These are phyloP conservation scores for Psittacara wagleri DNA, from an alignment of 2,113 vertebrate genomes.

Conservation along the genomic window DNA sequence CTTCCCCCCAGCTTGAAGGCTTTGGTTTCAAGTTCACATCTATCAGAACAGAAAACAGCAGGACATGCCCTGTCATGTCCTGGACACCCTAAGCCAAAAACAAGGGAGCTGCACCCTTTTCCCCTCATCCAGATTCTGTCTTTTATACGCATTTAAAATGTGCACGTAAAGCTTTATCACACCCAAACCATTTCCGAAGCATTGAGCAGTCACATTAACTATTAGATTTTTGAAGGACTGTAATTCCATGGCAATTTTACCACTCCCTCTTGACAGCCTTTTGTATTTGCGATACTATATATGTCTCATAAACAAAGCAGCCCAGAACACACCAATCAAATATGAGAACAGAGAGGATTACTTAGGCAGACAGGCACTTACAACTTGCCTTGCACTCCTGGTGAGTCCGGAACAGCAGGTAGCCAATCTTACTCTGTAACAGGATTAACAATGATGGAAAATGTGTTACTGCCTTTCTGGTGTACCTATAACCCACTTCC, in stretches of 20 bases:
- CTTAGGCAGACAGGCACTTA: neutral
- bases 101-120: constrained; percentile 15
- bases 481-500: neutral
- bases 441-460: neutral
- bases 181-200: neutral
- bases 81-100: neutral
- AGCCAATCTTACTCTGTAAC: neutral
- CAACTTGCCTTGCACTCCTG: neutral
- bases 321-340: neutral
- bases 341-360: neutral
- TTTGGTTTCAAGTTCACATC: neutral
- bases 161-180: constrained; percentile 15
- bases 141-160: neutral
- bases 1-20: neutral
- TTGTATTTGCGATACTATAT: neutral
- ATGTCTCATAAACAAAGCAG: constrained; percentile 21
- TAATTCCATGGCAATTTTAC: constrained; percentile 36
- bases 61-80: neutral
- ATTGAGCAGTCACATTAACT: constrained; percentile 10
- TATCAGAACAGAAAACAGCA: neutral
- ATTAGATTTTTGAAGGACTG: constrained; percentile 14
- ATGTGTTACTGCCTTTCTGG: neutral
- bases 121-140: neutral
- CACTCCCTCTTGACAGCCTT: constrained; percentile 29
- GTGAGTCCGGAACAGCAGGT: neutral